Base-by-base conservation (phyloP, 2,797 vertebrate species). In the Carapus acus region DNA sequence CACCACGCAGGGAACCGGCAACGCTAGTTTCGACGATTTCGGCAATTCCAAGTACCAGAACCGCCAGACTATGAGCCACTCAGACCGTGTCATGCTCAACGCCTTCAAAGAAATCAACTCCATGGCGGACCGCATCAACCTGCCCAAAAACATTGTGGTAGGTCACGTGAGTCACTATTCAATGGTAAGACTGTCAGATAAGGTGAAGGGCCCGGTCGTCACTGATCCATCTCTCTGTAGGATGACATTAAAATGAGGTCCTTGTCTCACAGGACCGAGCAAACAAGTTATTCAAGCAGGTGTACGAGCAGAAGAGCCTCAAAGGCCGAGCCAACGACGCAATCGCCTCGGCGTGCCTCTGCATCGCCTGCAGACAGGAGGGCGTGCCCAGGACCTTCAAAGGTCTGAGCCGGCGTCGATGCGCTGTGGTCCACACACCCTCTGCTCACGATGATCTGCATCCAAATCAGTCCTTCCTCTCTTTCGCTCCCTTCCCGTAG, bases 251-350 rank as follows among this genome's bases (percentile, higher is more conserved):
- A 15, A 27, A 27, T 27, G 4, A 27, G 4, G 24, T 9, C 9
- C 9, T 27, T 27, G 24, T 27, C 24, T 27, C 5, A 9, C 87
- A 99, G 96, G 96, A 99, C 89, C 90, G 96, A 86, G 97, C 96
- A 74, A 99, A 99, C 89, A 98, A 98, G 88, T 88, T 99, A 86
- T 98, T 99, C 86, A 99, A 99, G 78, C 96, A 99, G 89, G 96
- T 99, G 46, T 98, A 99, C 65, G 96, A 98, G 72, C 96, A 99
- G 78, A 99, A 98, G 86, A 97, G 96, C 80, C 88, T 99, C 72
- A 99, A 99, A 82, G 96, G 96, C 11, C 89, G 96, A 83, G 93
- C 92, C 79, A 99, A 98, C 17, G 96, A 99, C 48, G 96, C 96
- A 45, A 98, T 99, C 43, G 94, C 96, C 52, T 98, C 96, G 1